Evolutionary conservation across 2,797 vertebrate species (phyloP), one percentile per base, ranked within the genome.

Genomic region (Otolemur crassicaudatus): DNA sequence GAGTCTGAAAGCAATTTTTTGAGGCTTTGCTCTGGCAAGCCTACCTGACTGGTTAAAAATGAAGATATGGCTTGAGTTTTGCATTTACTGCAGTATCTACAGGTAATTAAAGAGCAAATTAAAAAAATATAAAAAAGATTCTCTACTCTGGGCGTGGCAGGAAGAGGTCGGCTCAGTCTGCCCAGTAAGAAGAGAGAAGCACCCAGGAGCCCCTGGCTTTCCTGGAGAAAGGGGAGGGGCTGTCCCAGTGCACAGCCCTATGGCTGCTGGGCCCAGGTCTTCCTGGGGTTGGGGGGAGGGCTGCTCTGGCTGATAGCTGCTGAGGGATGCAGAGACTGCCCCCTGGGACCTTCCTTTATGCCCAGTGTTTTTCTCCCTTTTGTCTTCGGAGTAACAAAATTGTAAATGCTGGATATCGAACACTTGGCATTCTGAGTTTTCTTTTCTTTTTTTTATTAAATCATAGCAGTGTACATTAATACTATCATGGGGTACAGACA

Each of bases 341-440:
- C 29, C 23, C 72, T 14, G 49, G 40, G 34, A 37, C 56, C 61
- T 53, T 81, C 43, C 27, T 73, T 70, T 40, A 22, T 56, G 23
- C 53, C 19, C 6, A 31, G 0, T 5, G 22, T 3, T 61, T 86
- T 63, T 43, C n/a, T 81, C 3, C 17, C 75, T 56, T 63, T 23
- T 25, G 34, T 53, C 40, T 61, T 87, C 9, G n/a, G 84, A 90
- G n/a, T 40, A 75, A 40, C 9, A 87, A 81, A 81, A 61, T 81
- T 75, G 58, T 25, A 20, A 81, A 23, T 49, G 31, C 27, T 83
- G 17, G 16, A 27, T 4, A 16, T 14, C n/a, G 53, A 63, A 31
- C 23, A 19, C 20, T 20, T 34, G 25, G 43, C 53, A 4, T 31
- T 31, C 27, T 65, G n/a, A 23, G 8, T 31, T 80, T 83, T 75